These are phyloP conservation scores for Myripristis murdjan DNA, from an alignment of 2,797 vertebrate genomes.

Conservation along the genomic window DNA sequence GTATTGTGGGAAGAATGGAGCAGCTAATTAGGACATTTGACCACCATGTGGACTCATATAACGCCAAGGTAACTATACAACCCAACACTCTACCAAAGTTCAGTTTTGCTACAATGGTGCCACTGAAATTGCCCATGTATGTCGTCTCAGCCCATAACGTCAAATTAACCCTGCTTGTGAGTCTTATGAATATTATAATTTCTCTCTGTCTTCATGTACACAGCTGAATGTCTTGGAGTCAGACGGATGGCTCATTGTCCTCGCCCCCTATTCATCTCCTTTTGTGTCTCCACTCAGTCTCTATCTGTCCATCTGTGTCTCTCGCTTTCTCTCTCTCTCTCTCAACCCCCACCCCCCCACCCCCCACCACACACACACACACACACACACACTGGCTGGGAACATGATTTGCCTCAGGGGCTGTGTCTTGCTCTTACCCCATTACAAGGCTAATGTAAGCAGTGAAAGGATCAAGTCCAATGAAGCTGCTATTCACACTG, in stretches of 20 bases:
- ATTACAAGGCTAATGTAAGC: conserved; percentile 71
- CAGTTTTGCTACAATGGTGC: no score
- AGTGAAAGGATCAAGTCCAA: conserved; percentile 67
- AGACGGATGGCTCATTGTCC: conserved; percentile 26
- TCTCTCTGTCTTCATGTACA: not conserved
- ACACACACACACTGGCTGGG: conserved; percentile 20
- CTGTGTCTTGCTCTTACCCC: conserved; percentile 49
- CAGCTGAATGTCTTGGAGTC: conserved; percentile 2
- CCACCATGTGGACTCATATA: no score
- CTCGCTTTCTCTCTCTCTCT: conserved; percentile 5
- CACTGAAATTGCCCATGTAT: not conserved
- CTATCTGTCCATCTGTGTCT: conserved; percentile 14
- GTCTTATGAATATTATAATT: not conserved
- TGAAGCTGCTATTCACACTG: conserved; percentile 58
- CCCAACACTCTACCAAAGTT: no score
- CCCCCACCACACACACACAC: conserved; percentile 13
- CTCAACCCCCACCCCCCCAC: not conserved
- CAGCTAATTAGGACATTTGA: no score
- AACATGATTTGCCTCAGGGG: conserved; percentile 60
- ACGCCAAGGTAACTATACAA: no score
- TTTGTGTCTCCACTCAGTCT: conserved; percentile 7
- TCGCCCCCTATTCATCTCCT: conserved; percentile 9
- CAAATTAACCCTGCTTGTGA: not conserved
- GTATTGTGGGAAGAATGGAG: no score
- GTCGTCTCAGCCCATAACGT: conserved; percentile 1